Evolutionary conservation across 2,797 vertebrate genomes (phyloP), one percentile per base, ranked within the genome.

Genomic region (Echiichthys vipera): DNA sequence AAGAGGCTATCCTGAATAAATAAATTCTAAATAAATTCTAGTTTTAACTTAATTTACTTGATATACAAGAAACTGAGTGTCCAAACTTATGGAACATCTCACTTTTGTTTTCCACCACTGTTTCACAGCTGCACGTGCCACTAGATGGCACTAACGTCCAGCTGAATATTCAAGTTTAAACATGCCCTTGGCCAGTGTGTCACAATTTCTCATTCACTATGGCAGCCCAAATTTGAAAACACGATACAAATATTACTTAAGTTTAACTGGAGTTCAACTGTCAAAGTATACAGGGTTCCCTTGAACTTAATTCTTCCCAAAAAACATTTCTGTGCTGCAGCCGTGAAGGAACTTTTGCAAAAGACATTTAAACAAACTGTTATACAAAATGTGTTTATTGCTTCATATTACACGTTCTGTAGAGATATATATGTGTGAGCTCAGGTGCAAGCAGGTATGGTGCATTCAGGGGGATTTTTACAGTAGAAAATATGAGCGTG

Each of bases 71-170:
- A 29, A 6, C 17, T 36, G 27, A 29, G 17, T 47, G 43, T 24
- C 11, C 2, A 13, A 42, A n/a, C 39, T 30, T 2, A 17, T 14
- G 27, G 20, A 34, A 17, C 4, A 2, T 27, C 29, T 6, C 10
- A 13, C 6, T 50, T 14, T 34, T 34, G 29, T 27, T 15, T 56
- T 17, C 9, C 10, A 10, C 8, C 22, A 3, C 20, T 40, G 1
- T 5, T 13, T n/a, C 6, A 25, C 8, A 39, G n/a, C 8, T 43
- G 22, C 0, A 34, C 0, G 0, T 1, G 3, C 43, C 69, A 53
- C 64, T 25, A 69, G 76, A 47, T 69, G 76, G 27, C 65, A 22
- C 20, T 29, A 9, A 24, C 34, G 27, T 27, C 24, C 11, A 39
- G 13, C 1, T 32, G 3, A 46, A 24, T n/a, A 17, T 7, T 53